phyloP scores from a whole-genome alignment of 2,797 vertebrate genomes.

The Acridotheres tristis region DNA sequence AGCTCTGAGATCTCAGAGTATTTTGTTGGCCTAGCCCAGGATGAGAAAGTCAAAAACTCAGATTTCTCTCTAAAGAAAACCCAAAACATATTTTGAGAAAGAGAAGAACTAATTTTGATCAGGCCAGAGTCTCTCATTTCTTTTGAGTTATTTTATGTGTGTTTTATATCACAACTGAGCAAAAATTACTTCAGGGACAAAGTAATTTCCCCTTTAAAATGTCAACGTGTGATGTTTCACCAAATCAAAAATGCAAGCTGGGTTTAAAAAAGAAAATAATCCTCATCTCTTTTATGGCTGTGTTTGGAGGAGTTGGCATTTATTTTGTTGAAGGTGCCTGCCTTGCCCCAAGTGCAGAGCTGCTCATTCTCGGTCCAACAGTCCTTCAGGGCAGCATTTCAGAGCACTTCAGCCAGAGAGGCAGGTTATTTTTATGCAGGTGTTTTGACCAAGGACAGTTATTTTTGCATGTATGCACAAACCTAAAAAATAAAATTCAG shows the following conservation, averaged over 20 bases:
- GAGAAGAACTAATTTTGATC: neutral
- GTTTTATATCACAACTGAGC: neutral
- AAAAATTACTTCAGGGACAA: neutral
- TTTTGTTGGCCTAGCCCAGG: neutral
- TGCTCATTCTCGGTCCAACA: neutral
- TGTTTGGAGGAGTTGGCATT: neutral
- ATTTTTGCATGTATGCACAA: constrained; percentile 29
- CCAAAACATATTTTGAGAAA: neutral
- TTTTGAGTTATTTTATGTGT: neutral
- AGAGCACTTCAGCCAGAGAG: neutral
- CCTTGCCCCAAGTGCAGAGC: neutral
- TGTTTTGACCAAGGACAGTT: constrained; percentile 45
- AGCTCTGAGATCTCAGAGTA: neutral
- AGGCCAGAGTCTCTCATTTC: neutral
- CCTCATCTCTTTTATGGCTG: neutral
- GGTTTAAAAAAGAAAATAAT: neutral
- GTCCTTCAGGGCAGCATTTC: neutral
- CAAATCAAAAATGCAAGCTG: neutral
- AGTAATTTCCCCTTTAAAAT: neutral
- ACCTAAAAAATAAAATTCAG: constrained; percentile 32
- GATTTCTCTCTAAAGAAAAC: neutral
- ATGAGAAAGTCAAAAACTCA: neutral
- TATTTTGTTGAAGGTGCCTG: neutral
- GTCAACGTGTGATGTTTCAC: neutral
- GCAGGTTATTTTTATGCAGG: constrained; percentile 10